A percentile compares a stretch with the other conserved stretches of the same genome.
These are phyloP conservation scores for Mobula birostris DNA, from an alignment of 2,113 vertebrate species.

Conservation along the genomic window DNA sequence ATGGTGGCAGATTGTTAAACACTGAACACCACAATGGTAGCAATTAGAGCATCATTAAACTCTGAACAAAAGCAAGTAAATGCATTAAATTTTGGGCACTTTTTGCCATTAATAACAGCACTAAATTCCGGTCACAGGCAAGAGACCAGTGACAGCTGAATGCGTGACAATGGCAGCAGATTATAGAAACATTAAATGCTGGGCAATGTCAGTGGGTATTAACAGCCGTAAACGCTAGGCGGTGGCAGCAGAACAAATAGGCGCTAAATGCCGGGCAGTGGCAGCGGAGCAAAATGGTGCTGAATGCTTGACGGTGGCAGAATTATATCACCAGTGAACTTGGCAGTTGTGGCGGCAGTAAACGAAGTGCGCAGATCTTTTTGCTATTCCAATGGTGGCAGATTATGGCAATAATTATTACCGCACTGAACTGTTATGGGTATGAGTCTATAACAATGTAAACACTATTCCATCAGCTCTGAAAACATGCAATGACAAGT, in stretches of 20 bases:
- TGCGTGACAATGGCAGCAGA: neutral
- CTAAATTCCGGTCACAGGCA: neutral
- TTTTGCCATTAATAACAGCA: neutral
- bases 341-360: neutral
- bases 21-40: neutral
- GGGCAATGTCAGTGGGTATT: neutral
- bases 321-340: neutral
- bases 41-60: neutral
- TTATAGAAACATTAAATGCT: neutral
- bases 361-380: too few relatives aligned
- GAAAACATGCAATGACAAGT: too few relatives aligned
- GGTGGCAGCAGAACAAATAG: too few relatives aligned
- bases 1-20: neutral
- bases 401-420: neutral
- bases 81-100: neutral
- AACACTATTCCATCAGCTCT: too few relatives aligned
- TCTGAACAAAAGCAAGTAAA: neutral
- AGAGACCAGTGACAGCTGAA: neutral
- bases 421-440: neutral
- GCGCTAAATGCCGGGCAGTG: too few relatives aligned
- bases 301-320: neutral
- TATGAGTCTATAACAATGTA: too few relatives aligned
- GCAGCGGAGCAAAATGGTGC: neutral
- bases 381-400: neutral
- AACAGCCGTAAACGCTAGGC: neutral